These are phyloP conservation scores for Trypoxylus dichotomus DNA, from an alignment of 1,140 invertebrate genomes.

Conservation along the genomic window DNA sequence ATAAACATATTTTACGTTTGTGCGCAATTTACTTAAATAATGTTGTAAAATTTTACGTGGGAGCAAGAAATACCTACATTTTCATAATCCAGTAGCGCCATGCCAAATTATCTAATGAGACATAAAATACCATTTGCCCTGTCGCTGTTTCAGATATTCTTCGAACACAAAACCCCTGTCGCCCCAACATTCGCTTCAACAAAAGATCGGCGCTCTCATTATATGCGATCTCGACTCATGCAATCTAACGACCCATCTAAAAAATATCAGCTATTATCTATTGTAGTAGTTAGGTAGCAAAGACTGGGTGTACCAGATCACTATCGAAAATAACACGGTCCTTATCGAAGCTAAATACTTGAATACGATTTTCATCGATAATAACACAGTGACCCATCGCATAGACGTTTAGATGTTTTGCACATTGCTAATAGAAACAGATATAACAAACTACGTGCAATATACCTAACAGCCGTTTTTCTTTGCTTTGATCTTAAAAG, in stretches of 20 bases:
- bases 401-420: background rate
- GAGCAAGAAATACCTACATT: background rate
- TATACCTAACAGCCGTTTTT: background rate
- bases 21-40: background rate
- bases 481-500: background rate
- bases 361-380: background rate
- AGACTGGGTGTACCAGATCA: background rate
- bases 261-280: conserved; percentile 9
- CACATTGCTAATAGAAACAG: background rate
- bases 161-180: background rate
- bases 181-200: background rate
- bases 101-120: conserved; percentile 11
- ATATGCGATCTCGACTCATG: conserved; percentile 16
- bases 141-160: conserved; percentile 2
- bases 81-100: background rate
- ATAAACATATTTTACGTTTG: background rate
- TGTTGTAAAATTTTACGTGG: background rate
- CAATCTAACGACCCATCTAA: conserved; percentile 25
- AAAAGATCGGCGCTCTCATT: conserved; percentile 16
- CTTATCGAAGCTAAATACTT: conserved; percentile 6
- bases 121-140: conserved; percentile 17
- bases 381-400: background rate
- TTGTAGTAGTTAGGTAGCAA: conserved; percentile 16
- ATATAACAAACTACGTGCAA: background rate
- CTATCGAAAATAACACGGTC: conserved; percentile 13